Conservation (phyloP, 2,888 invertebrate species). For the Tenthredo mesomela region DNA sequence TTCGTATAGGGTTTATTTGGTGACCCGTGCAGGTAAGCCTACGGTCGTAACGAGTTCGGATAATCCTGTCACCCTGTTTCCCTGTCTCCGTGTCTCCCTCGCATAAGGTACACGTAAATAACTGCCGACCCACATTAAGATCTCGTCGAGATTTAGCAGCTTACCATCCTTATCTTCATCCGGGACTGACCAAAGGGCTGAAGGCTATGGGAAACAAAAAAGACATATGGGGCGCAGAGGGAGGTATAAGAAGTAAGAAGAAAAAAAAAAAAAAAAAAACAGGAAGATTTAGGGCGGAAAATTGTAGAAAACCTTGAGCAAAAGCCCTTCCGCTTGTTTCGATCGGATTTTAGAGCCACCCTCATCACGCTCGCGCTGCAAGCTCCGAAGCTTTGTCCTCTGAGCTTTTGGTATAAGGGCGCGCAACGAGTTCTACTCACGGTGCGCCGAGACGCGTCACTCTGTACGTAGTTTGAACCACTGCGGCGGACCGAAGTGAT, state of each 20-base stretch:
- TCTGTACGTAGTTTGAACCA: slow-evolving; percentile 1
- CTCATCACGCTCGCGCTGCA: not conserved
- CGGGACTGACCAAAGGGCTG: slow-evolving; percentile 1
- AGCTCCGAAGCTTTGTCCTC: not conserved
- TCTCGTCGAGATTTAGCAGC: slow-evolving; percentile 28
- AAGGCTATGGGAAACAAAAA: not conserved
- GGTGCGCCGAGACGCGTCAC: slow-evolving; percentile 5
- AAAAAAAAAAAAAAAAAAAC: not conserved
- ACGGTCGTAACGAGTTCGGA: not conserved
- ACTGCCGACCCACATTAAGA: slow-evolving; percentile 33
- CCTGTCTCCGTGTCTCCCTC: not conserved
- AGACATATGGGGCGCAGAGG: not conserved
- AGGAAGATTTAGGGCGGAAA: not conserved
- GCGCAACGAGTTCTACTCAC: not conserved
- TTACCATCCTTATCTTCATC: not conserved
- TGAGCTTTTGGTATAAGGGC: not conserved
- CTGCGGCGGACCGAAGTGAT: slow-evolving; percentile 62
- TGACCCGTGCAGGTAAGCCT: not conserved
- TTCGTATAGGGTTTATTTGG: not conserved
- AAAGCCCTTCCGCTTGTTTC: not conserved
- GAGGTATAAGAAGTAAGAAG: not conserved
- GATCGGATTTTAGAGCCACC: not conserved
- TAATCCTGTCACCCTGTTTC: not conserved
- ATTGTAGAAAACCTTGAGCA: not conserved
- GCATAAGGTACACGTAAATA: slow-evolving; percentile 11